Evolutionary conservation across 2,888 invertebrate genomes (phyloP).

Genomic region (Sympetrum striolatum): DNA sequence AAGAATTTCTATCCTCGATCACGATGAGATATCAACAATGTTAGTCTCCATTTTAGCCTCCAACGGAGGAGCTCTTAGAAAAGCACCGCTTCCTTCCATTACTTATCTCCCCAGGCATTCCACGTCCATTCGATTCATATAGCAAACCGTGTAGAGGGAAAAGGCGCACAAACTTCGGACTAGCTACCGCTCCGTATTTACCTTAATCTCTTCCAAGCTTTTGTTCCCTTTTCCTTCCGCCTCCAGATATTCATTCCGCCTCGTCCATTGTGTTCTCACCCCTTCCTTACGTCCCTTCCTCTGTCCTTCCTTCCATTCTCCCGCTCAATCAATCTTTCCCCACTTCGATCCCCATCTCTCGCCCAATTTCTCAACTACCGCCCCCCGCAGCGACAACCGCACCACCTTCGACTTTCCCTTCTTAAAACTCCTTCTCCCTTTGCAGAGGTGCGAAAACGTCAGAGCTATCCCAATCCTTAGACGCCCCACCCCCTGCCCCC

Average conservation of each 20-base stretch:
- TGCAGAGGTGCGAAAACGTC: slow-evolving; percentile 37
- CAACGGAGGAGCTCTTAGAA: too few species aligned
- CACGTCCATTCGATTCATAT: not conserved
- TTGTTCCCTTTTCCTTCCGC: slow-evolving; percentile 8
- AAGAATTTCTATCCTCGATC: too few species aligned
- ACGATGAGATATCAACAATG: too few species aligned
- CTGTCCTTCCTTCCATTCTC: not conserved
- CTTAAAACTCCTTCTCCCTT: not conserved
- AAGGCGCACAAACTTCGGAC: not conserved
- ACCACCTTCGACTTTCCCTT: not conserved
- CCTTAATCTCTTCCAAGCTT: slow-evolving; percentile 10
- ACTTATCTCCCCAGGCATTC: not conserved
- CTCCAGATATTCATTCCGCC: not conserved
- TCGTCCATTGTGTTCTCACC: slow-evolving; percentile 8
- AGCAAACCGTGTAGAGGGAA: not conserved
- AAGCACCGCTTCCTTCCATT: too few species aligned
- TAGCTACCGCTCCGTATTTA: not conserved
- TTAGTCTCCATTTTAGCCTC: too few species aligned
- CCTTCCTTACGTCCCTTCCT: not conserved
- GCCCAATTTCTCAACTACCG: not conserved
- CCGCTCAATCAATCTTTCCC: not conserved
- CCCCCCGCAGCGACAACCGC: not conserved
- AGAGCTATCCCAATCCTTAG: slow-evolving; percentile 28
- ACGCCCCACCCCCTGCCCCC: not conserved
- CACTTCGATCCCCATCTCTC: not conserved